Percentiles rank a stretch among this genome's conserved stretches.
Evolutionary conservation across 2,113 vertebrate species (phyloP).

Genomic region (Eclectus roratus): DNA sequence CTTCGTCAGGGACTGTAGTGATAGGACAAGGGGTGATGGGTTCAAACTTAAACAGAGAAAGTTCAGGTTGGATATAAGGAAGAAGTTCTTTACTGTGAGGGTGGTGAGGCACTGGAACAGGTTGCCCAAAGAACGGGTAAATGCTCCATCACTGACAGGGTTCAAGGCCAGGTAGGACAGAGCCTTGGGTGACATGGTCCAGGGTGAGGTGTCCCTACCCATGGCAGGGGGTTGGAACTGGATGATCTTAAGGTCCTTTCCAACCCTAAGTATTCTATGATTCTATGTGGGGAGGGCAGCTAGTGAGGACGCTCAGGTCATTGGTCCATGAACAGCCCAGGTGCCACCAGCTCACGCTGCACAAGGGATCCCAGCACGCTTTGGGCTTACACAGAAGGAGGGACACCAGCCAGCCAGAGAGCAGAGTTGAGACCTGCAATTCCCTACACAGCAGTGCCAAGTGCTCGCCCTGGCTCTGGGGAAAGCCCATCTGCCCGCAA

Average conservation of each 20-base stretch:
- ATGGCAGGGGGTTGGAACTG: background rate
- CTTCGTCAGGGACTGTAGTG: background rate
- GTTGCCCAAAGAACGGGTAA: background rate
- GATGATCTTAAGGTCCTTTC: background rate
- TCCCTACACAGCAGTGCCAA: background rate
- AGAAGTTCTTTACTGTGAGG: background rate
- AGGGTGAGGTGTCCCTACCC: background rate
- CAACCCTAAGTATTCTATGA: background rate
- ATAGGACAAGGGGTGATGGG: background rate
- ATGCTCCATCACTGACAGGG: background rate
- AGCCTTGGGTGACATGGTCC: background rate
- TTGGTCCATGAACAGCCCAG: fast-evolving
- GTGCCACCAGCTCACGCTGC: fast-evolving
- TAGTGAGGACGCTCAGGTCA: background rate
- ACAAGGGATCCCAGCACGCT: background rate
- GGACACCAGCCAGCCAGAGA: background rate
- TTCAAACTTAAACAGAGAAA: background rate
- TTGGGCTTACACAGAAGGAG: background rate
- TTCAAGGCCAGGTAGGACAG: background rate
- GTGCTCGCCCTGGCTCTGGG: background rate
- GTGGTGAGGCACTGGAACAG: background rate
- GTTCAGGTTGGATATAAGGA: background rate
- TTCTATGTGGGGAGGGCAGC: background rate
- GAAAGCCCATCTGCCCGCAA: background rate
- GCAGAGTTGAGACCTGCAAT: background rate